Conservation (phyloP, 1,140 invertebrate genomes). For the Hylaeus volcanicus region DNA sequence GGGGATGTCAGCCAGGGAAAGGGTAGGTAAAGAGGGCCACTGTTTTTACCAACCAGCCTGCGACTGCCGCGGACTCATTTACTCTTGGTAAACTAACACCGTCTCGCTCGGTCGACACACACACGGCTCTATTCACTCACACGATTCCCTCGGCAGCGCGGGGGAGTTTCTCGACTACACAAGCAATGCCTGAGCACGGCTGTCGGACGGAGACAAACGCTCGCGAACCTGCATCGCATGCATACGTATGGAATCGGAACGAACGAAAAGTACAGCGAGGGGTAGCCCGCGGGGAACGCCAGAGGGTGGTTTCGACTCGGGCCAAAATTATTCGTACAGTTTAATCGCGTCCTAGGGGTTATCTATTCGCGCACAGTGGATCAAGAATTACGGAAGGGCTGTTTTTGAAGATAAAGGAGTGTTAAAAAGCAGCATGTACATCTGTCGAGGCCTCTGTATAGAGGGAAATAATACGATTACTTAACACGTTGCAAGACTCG, state of each 20-base stretch:
- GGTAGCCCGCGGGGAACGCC: not conserved
- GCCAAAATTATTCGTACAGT: too few relatives aligned
- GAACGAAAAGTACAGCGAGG: constrained; percentile 17
- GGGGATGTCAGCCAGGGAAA: constrained; percentile 45
- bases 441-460: too few relatives aligned
- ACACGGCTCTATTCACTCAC: constrained; percentile 27
- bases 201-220: constrained; percentile 40
- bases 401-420: too few relatives aligned
- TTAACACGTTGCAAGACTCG: too few relatives aligned
- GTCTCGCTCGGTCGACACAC: constrained; percentile 30
- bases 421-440: too few relatives aligned
- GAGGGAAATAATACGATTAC: too few relatives aligned
- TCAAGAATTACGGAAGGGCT: too few relatives aligned
- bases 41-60: constrained; percentile 72
- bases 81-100: constrained; percentile 68
- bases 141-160: not conserved
- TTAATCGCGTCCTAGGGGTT: too few relatives aligned
- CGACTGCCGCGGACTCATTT: constrained; percentile 70
- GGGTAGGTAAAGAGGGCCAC: constrained; percentile 68
- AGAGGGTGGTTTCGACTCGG: not conserved
- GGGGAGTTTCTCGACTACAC: constrained; percentile 17
- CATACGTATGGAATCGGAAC: constrained; percentile 23
- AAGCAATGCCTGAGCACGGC: constrained; percentile 29
- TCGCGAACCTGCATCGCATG: not conserved
- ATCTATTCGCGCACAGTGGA: too few relatives aligned